phyloP scores from a whole-genome alignment of 2,888 invertebrate genomes.

The Chelonus formosanus region DNA sequence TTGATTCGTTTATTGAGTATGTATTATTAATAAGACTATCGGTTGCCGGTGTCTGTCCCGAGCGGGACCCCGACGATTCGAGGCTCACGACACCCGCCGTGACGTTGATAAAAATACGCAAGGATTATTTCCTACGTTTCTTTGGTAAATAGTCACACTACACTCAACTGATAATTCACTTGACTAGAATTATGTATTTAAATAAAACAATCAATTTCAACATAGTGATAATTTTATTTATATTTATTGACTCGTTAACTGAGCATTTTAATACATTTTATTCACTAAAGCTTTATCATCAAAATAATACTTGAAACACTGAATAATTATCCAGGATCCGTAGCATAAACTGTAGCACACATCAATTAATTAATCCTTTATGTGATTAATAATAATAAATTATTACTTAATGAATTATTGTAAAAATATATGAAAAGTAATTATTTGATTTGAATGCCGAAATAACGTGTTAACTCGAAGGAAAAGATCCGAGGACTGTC shows the following conservation, averaged over 20 bases:
- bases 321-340: no score
- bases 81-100: conserved; percentile 64
- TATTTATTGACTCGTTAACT: not conserved
- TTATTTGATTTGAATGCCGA: no score
- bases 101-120: conserved; percentile 48
- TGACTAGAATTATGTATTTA: conserved; percentile 1
- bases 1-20: conserved; percentile 44
- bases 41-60: conserved; percentile 58
- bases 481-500: conserved; percentile 43
- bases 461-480: conserved; percentile 17
- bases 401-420: no score
- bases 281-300: no score
- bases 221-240: not conserved
- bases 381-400: no score
- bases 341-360: no score
- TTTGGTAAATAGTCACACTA: conserved; percentile 3
- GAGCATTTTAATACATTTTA: not conserved
- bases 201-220: not conserved
- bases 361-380: no score
- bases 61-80: conserved; percentile 62
- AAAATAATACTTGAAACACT: no score
- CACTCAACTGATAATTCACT: not conserved
- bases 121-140: conserved; percentile 8
- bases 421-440: no score
- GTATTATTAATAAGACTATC: conserved; percentile 48